These are phyloP conservation scores for Acanthurus tractus DNA, from an alignment of 2,797 vertebrate genomes.

Conservation along the genomic window DNA sequence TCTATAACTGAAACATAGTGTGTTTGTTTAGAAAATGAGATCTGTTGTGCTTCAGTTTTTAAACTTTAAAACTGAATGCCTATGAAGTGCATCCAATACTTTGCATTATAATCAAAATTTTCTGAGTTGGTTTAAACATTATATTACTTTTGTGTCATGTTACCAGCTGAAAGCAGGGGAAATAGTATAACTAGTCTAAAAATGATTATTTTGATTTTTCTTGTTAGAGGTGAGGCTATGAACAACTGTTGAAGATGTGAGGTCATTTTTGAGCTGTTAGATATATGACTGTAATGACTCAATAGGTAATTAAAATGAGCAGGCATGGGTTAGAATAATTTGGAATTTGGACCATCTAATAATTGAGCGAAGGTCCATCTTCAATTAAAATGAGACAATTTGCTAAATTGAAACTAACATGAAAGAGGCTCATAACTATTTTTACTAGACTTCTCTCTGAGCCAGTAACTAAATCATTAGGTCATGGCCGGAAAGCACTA, in stretches of 20 bases:
- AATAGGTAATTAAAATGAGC: neutral
- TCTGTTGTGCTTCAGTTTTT: slow-evolving; percentile 33
- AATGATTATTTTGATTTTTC: neutral
- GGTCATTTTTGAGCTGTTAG: neutral
- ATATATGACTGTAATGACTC: neutral
- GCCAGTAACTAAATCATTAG: slow-evolving; percentile 55
- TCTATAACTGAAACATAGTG: slow-evolving; percentile 45
- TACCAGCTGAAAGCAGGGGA: neutral
- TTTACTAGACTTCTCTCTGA: slow-evolving; percentile 23
- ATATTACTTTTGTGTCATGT: neutral
- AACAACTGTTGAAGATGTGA: neutral
- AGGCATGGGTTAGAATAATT: neutral
- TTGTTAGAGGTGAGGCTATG: neutral
- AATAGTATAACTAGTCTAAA: neutral
- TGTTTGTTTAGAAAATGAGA: slow-evolving; percentile 37
- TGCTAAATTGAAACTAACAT: neutral
- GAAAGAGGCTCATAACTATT: slow-evolving; percentile 34
- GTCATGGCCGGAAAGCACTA: slow-evolving; percentile 56
- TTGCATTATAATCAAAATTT: slow-evolving; percentile 8
- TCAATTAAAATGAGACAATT: slow-evolving; percentile 20
- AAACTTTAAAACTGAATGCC: slow-evolving; percentile 25
- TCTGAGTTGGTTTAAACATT: neutral
- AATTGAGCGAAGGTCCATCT: neutral
- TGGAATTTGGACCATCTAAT: neutral
- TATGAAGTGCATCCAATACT: neutral